Conservation (phyloP, 1,140 invertebrate genomes). For the Dolichoris vasculosae region DNA sequence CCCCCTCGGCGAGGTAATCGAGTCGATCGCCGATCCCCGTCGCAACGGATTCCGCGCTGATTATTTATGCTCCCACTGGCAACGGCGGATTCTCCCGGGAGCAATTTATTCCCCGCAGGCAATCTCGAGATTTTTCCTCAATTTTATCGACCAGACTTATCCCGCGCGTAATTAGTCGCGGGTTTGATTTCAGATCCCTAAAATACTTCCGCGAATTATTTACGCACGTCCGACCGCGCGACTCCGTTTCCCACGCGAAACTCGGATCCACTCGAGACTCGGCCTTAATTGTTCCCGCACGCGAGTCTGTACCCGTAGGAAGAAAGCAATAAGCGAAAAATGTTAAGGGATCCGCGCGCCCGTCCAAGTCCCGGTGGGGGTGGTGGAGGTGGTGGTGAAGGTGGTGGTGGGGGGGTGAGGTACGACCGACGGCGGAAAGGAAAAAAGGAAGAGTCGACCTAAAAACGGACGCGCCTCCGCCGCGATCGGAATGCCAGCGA, state of each 20-base stretch:
- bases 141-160: slow-evolving; percentile 2
- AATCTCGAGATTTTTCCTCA: neutral
- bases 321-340: slow-evolving; percentile 37
- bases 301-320: neutral
- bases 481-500: slow-evolving; percentile 8
- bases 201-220: slow-evolving; percentile 11
- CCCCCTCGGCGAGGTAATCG: neutral
- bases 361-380: neutral
- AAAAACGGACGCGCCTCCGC: slow-evolving; percentile 6
- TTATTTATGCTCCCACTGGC: slow-evolving; percentile 46
- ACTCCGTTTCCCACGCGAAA: neutral
- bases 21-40: neutral
- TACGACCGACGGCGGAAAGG: neutral
- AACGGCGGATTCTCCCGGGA: neutral
- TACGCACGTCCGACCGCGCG: neutral
- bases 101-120: slow-evolving; percentile 12
- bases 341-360: neutral
- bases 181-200: neutral
- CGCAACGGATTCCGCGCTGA: slow-evolving; percentile 35
- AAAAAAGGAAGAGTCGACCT: neutral
- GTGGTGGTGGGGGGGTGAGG: no score
- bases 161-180: neutral
- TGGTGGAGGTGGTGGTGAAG: neutral
- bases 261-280: neutral
- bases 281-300: neutral